Base-by-base conservation (phyloP, 2,113 vertebrate genomes). In the Chrysochloris asiatica region DNA sequence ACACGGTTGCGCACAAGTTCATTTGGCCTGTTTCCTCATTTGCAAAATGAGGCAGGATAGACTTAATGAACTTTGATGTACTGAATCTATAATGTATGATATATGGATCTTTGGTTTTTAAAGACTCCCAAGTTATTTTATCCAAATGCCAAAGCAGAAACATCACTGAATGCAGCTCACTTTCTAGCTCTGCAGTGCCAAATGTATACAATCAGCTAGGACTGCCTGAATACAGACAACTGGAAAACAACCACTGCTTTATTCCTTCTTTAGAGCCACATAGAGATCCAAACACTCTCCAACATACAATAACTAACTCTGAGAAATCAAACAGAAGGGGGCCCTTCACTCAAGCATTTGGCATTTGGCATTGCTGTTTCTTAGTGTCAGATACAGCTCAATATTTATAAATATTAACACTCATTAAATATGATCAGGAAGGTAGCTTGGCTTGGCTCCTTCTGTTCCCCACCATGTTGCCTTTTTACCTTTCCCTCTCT, bases 351-450 rank as follows among this genome's bases (percentile, higher is more conserved):
- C 77, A 56, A 12, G 78, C 50, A 14, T 52, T 17, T 73, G 65
- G 89, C 73, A 19, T 22, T 56, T n/a, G n/a, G n/a, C n/a, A 83
- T 79, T n/a, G 45, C 28, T 30, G 14, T 77, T 88, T 17, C 72
- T 61, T 92, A 80, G 76, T 47, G 83, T 63, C 77, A 45, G 38
- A 87, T 14, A 50, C 41, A 9, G 54, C 7, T 86, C 73, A 81
- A 63, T 56, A 83, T 43, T 89, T 90, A 85, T 69, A 93, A 83
- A 95, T 21, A 50, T 13, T 80, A 71, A 26, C 2, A 0, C 61
- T 38, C 81, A 16, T 72, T 67, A 81, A 80, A 54, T 24, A 16
- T 30, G 59, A 52, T 47, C 72, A 54, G 67, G 72, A 82, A 71
- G 19, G 67, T 24, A 67, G 85, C 52, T 48, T 43, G 73, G 80